Evolutionary conservation across 2,113 vertebrate species (phyloP), one percentile per base, ranked within the genome.

Genomic region (Tragelaphus scriptus): DNA sequence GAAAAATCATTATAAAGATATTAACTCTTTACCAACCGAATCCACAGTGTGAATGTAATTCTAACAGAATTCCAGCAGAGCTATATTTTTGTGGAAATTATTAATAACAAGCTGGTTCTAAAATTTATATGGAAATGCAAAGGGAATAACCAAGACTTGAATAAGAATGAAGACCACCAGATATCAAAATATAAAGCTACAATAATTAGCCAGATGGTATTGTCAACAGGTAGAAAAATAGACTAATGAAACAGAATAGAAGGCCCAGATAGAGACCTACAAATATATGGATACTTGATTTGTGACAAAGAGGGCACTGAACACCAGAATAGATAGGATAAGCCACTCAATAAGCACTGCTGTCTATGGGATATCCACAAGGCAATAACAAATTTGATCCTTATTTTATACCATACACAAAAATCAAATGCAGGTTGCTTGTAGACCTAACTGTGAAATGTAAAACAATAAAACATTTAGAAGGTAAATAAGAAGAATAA

Each of bases 1-100:
- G 23, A 95, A 71, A 97, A 71, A 61, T 85, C n/a, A 77, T 58
- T 88, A 68, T 89, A 94, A 95, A 96, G 16, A 85, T 65, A 87
- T 25, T 2, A 40, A 23, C 77, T 90, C 44, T 92, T 53, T 63
- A 55, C 19, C 53, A 86, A 90, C 13, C 28, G 87, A 44, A 79
- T 59, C 23, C 17, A 68, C 16, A 68, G 7, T 82, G 3, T 55
- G 51, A 86, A 71, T 85, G 4, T 19, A 68, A 59, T 80, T 88
- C 51, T 61, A 96, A 81, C 25, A 86, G 75, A 92, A 79, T 47
- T 14, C 40, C 9, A 96, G 40, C 10, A 88, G 26, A 36, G 40
- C 55, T 91, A 55, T 80, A 25, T 68, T 71, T 93, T 68, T 59
- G 58, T 84, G 32, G 63, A 88, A 88, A 71, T 30, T 88, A 44